Base-by-base conservation (phyloP, 2,888 invertebrate species). In the Neoitamus cyanurus region DNA sequence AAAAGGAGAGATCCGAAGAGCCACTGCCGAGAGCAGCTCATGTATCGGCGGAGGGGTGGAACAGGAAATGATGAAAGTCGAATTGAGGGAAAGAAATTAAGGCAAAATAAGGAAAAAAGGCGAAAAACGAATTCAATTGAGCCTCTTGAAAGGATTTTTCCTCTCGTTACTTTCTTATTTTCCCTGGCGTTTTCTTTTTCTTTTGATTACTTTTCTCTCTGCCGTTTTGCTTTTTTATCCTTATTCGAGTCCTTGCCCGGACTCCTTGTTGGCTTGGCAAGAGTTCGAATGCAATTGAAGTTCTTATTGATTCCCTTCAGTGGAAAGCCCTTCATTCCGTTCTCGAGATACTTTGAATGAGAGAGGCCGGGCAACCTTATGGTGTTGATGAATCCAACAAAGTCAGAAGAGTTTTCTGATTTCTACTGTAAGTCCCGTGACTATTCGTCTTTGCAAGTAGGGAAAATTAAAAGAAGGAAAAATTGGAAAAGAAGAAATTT, bases 41-140 rank as follows among this genome's bases (percentile, higher is more conserved):
- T 34, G 70, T 70, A 70, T 70, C 70, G 30, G 28, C 13, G 42
- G 34, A 68, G 68, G 15, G 31, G 34, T 31, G 68, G 68, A 28
- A 83, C 46, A 28, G 36, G 36, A 48, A 72, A 83, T 72, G 83
- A 73, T 46, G 42, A 48, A 83, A 48, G 72, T 36, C 30, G 83
- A 72, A 34, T 46, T 31, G 70, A 83, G 70, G 72, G 36, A 83
- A 68, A 30, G 72, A 83, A 73, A 46, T 83, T 36, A 70, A 83
- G 37, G 31, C n/a, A 73, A 83, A 70, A 69, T 69, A 31, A 83
- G 69, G 28, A 70, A 83, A 77, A 37, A 70, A 25, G 70, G 70
- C 30, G 70, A 70, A 70, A 70, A 58, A 73, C 31, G 42, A 77
- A 42, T 77, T 77, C 77, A 77, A 77, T 77, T 77, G 77, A 77